Base-by-base conservation (phyloP, 2,888 invertebrate species). In the Cataglyphis livida region DNA sequence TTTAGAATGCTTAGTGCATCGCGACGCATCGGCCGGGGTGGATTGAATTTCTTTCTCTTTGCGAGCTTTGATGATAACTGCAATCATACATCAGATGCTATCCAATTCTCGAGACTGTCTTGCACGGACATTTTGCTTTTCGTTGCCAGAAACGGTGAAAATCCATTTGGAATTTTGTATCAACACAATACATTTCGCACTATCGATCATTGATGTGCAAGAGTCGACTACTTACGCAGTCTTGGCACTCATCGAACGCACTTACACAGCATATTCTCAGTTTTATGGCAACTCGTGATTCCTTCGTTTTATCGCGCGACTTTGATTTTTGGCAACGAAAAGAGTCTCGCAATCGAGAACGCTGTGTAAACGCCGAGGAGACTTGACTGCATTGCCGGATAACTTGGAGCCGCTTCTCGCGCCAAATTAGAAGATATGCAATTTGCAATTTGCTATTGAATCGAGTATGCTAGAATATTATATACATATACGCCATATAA, bases 1-100 rank as follows among this genome's bases (percentile, higher is more conserved):
- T 92, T 88, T 92, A 92, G 92, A 87, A 87, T 73, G 88, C 85
- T 88, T 90, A 89, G 85, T 85, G 87, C 86, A 87, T 82, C 82
- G 87, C 84, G 81, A 86, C 83, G 87, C 88, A 90, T 90, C 87
- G 86, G 90, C 86, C 84, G 86, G 87, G 90, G 85, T 90, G 89
- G 90, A 85, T 84, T 81, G 81, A 64, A 35, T 65, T 57, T 51
- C 51, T 66, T 12, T 66, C 21, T 48, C 59, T 51, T 51, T 51
- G 51, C 25, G 54, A 54, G 76, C 68, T 79, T 79, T 28, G 54
- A 51, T 51, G 51, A 51, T n/a, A 7, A 83, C 66, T 57, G 64
- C 74, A 59, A 75, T 66, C 15, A 41, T 18, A 44, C 12, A 48
- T 87, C 81, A 85, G 85, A 84, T 65, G 81, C 44, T 79, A 82